phyloP scores from a whole-genome alignment of 2,113 vertebrate genomes.

The Dipodomys stephensi region DNA sequence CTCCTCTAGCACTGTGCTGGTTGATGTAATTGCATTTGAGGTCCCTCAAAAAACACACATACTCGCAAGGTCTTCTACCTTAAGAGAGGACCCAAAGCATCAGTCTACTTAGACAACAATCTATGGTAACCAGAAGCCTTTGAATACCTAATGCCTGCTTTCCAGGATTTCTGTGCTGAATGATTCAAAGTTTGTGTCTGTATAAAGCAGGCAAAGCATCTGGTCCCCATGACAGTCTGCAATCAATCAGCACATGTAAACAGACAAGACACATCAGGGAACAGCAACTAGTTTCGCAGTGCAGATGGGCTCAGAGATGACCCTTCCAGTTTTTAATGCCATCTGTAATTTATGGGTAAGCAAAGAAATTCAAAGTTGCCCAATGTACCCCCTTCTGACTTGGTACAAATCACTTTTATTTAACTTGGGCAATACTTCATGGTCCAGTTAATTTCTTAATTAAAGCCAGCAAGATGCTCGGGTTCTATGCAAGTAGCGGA shows the following conservation, averaged over 20 bases:
- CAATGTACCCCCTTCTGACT: slow-evolving; percentile 82
- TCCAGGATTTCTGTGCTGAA: slow-evolving; percentile 61
- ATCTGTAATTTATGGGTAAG: slow-evolving; percentile 85
- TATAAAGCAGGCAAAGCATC: slow-evolving; percentile 83
- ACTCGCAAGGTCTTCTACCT: not conserved
- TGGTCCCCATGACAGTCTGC: slow-evolving; percentile 77
- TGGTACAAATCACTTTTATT: slow-evolving; percentile 89
- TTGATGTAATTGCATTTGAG: not conserved
- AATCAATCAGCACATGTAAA: slow-evolving; percentile 83
- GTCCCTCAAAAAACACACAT: slow-evolving; percentile 1
- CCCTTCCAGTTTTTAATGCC: slow-evolving; percentile 87
- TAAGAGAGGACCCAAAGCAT: not conserved
- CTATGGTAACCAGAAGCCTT: slow-evolving; percentile 67
- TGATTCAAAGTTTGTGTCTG: slow-evolving; percentile 79
- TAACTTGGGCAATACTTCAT: slow-evolving; percentile 88
- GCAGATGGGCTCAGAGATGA: slow-evolving; percentile 87
- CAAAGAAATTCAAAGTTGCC: slow-evolving; percentile 85
- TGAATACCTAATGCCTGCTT: slow-evolving; percentile 67
- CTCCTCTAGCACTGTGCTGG: not conserved
- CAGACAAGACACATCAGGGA: slow-evolving; percentile 82
- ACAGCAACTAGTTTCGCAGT: slow-evolving; percentile 77
- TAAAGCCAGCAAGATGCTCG: slow-evolving; percentile 91
- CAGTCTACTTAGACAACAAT: slow-evolving; percentile 24
- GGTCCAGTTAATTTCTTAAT: slow-evolving; percentile 94
- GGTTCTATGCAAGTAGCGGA: slow-evolving; percentile 85